Conservation (phyloP, 2,888 invertebrate species). For the Isoperla grammatica region DNA sequence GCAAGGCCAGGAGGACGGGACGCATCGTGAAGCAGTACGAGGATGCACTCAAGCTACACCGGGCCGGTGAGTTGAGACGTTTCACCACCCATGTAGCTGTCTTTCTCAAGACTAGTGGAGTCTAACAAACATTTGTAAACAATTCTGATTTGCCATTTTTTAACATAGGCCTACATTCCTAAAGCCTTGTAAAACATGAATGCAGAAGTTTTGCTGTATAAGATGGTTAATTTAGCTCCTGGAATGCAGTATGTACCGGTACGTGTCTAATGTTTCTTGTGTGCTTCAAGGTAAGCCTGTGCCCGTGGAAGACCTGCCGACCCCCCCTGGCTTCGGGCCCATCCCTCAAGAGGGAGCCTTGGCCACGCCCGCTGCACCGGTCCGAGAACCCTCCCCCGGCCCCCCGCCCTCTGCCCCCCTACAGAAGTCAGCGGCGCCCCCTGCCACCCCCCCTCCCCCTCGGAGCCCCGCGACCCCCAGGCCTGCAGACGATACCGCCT, state of each 20-base stretch:
- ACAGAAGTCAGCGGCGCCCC: conserved; percentile 1
- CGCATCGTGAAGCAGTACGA: conserved; percentile 91
- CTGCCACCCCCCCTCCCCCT: conserved; percentile 25
- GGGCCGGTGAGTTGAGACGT: no score
- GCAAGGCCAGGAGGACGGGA: conserved; percentile 83
- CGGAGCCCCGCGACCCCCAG: not conserved
- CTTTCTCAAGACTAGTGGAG: no score
- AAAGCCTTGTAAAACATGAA: no score
- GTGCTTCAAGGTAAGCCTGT: conserved; percentile 60
- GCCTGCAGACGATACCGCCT: not conserved
- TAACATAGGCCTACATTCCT: no score
- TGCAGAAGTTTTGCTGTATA: no score
- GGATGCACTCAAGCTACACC: conserved; percentile 63
- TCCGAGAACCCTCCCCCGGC: conserved; percentile 19
- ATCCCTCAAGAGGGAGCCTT: conserved; percentile 46
- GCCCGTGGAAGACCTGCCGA: conserved; percentile 74
- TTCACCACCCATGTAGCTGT: no score
- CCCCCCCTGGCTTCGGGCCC: conserved; percentile 60
- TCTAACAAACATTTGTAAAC: no score
- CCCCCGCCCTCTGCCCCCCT: conserved; percentile 23
- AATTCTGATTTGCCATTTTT: no score
- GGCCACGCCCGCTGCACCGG: conserved; percentile 24
- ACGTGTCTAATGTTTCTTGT: no score
- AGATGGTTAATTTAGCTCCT: no score
- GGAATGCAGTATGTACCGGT: not conserved